Conservation (phyloP, 2,113 vertebrate genomes). For the Paramormyrops kingsleyae region DNA sequence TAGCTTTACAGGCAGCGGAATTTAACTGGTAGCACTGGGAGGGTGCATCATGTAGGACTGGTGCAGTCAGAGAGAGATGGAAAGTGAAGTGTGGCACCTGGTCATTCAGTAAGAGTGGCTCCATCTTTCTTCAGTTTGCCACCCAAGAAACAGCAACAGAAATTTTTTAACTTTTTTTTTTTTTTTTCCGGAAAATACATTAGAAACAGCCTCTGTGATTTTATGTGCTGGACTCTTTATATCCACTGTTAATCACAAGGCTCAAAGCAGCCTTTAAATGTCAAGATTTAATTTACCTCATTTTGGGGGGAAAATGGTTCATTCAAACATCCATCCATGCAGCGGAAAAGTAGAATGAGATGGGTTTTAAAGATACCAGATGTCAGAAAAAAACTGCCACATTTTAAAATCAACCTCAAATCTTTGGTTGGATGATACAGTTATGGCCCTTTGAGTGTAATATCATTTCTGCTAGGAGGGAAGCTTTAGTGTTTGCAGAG, state of each 20-base stretch:
- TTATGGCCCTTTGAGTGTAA: constrained; percentile 55
- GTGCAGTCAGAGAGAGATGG: not conserved
- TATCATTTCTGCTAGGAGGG: constrained; percentile 50
- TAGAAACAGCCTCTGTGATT: not conserved
- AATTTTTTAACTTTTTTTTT: not conserved
- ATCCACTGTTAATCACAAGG: constrained; percentile 51
- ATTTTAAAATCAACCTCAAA: constrained; percentile 48
- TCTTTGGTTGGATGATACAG: constrained; percentile 60
- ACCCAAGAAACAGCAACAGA: not conserved
- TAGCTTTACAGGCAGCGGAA: not conserved
- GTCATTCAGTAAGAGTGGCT: not conserved
- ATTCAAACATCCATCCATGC: constrained; percentile 46
- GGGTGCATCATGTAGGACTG: not conserved
- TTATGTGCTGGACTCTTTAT: constrained; percentile 40
- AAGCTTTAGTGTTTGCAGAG: constrained; percentile 46
- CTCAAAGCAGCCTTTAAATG: constrained; percentile 53
- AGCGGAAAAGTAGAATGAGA: not conserved
- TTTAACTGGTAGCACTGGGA: not conserved
- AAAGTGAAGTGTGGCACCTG: not conserved
- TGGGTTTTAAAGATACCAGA: constrained; percentile 54
- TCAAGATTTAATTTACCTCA: constrained; percentile 65
- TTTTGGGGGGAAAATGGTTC: constrained; percentile 43
- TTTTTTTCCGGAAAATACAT: not conserved
- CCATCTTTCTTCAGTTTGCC: not conserved
- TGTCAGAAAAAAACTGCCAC: constrained; percentile 48